A percentile compares a stretch with the other conserved stretches of the same genome.
Conservation (phyloP, 2,797 vertebrate genomes). For the Lycodopsis pacificus region DNA sequence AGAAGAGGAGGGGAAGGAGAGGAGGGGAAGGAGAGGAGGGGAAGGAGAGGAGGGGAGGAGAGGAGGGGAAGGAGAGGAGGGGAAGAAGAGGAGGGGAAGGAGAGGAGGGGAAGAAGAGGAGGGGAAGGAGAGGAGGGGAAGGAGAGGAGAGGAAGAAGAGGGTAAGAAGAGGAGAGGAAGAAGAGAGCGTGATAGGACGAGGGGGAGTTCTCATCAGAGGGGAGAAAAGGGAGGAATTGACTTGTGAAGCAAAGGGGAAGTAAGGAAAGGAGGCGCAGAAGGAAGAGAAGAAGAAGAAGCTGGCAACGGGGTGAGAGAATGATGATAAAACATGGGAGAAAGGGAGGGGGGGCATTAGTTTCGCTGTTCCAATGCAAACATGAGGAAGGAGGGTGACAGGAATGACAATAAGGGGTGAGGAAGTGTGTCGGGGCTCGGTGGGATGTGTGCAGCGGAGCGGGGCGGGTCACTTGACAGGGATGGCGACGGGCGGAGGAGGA, state of each 20-base stretch:
- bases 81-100: background rate
- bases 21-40: too few relatives aligned
- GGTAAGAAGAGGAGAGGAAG: background rate
- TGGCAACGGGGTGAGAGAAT: background rate
- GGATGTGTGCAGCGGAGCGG: slow-evolving; percentile 7
- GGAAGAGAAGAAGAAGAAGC: background rate
- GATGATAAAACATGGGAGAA: background rate
- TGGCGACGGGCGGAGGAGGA: background rate
- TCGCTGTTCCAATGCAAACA: background rate
- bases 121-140: background rate
- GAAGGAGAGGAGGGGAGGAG: background rate
- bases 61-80: background rate
- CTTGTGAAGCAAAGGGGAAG: background rate
- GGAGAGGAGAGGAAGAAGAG: too few relatives aligned
- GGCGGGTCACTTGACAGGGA: slow-evolving; percentile 25
- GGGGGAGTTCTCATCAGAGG: slow-evolving; percentile 14
- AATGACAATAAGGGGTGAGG: slow-evolving; percentile 5
- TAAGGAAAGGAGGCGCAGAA: background rate
- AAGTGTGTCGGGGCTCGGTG: background rate
- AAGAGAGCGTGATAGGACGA: background rate
- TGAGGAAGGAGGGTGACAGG: slow-evolving; percentile 18
- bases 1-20: too few relatives aligned
- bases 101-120: background rate
- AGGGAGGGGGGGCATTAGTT: background rate
- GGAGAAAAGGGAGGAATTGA: background rate